Conservation (phyloP, 2,797 vertebrate species). For the Melanotaenia trifasciata region DNA sequence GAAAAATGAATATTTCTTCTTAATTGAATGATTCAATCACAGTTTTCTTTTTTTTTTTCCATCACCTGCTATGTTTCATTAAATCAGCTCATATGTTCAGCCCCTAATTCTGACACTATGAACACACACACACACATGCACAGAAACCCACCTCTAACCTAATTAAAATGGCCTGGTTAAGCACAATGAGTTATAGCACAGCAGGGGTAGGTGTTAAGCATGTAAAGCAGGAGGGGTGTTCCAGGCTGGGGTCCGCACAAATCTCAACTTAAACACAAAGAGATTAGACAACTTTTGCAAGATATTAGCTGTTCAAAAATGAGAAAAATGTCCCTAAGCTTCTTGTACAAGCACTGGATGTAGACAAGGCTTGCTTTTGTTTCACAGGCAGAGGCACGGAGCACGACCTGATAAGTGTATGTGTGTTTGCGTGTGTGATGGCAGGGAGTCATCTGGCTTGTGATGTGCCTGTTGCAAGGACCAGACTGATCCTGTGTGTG, state of each 20-base stretch:
- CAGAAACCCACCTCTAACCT: constrained; percentile 76
- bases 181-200: constrained; percentile 75
- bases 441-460: constrained; percentile 63
- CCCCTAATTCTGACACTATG: constrained; percentile 42
- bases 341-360: constrained; percentile 84
- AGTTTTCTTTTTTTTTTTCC: not conserved
- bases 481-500: constrained; percentile 40
- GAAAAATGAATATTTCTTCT: not conserved
- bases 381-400: constrained; percentile 60
- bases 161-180: constrained; percentile 86
- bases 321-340: constrained; percentile 99
- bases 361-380: constrained; percentile 93
- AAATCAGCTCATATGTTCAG: constrained; percentile 59
- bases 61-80: constrained; percentile 68
- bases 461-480: constrained; percentile 66
- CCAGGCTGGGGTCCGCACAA: constrained; percentile 74
- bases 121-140: constrained; percentile 27
- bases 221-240: constrained; percentile 69
- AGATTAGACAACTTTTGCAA: constrained; percentile 95
- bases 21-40: not conserved
- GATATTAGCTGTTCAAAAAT: constrained; percentile 99
- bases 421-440: constrained; percentile 43
- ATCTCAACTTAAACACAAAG: constrained; percentile 93
- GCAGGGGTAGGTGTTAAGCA: constrained; percentile 78
- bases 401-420: constrained; percentile 55